Percentiles rank a stretch among this genome's conserved stretches.
phyloP scores from a whole-genome alignment of 2,888 invertebrate genomes.

The Dione juno region DNA sequence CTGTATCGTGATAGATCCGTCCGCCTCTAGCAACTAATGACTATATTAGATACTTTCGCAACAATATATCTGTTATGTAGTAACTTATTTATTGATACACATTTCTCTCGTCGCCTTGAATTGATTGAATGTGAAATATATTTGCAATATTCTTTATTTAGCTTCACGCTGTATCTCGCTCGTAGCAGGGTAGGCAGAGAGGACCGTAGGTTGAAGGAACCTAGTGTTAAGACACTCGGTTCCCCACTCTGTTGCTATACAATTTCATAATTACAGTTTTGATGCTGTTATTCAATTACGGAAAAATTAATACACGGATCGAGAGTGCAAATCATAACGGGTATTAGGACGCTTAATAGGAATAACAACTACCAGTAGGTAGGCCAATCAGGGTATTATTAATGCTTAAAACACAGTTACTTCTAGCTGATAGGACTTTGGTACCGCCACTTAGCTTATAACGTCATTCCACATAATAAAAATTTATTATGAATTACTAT shows the following conservation, averaged over 20 bases:
- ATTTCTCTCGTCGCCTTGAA: constrained; percentile 4
- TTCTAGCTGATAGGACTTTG: not conserved
- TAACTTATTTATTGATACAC: constrained; percentile 24
- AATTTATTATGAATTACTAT: not conserved
- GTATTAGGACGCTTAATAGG: not conserved
- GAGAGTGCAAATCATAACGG: not conserved
- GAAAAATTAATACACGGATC: not conserved
- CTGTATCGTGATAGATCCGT: constrained; percentile 18
- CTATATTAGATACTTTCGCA: constrained; percentile 11
- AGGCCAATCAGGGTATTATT: not conserved
- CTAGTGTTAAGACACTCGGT: no score
- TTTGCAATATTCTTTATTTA: not conserved
- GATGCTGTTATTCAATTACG: not conserved
- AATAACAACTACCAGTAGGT: not conserved
- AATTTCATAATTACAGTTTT: no score
- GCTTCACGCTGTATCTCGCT: no score
- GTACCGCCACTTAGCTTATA: not conserved
- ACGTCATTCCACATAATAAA: not conserved
- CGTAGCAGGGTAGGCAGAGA: no score
- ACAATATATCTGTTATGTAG: constrained; percentile 21
- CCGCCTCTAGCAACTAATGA: constrained; percentile 3
- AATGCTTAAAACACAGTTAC: not conserved
- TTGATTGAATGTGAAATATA: not conserved
- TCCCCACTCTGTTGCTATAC: no score
- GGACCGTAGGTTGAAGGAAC: no score